Percentiles rank a stretch among this genome's conserved stretches.
Conservation (phyloP, 2,888 invertebrate species). For the Uropetala carovei region DNA sequence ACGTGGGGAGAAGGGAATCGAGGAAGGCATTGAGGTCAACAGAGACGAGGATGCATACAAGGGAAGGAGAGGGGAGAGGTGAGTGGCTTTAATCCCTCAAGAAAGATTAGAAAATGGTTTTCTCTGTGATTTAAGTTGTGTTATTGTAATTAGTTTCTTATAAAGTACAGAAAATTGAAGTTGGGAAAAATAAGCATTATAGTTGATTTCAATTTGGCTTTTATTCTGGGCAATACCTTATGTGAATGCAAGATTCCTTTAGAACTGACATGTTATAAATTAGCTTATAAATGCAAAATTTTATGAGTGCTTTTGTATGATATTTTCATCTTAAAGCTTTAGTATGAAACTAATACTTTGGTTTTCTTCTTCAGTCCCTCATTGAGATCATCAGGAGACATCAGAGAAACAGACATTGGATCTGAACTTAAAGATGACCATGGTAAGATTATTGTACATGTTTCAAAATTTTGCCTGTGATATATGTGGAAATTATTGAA, state of each 20-base stretch:
- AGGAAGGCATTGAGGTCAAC: conserved; percentile 20
- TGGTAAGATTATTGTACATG: conserved; percentile 15
- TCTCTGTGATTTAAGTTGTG: too few relatives aligned
- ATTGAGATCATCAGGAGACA: conserved; percentile 37
- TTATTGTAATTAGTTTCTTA: too few relatives aligned
- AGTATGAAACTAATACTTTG: not conserved
- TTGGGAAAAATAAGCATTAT: too few relatives aligned
- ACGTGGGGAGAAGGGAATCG: conserved; percentile 13
- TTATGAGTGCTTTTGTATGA: too few relatives aligned
- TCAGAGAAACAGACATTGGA: conserved; percentile 11
- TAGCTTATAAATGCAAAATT: too few relatives aligned
- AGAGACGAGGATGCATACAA: conserved; percentile 53
- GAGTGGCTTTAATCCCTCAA: conserved; percentile 72
- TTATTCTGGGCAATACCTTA: too few relatives aligned
- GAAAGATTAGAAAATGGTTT: not conserved
- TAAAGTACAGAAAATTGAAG: too few relatives aligned
- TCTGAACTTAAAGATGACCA: conserved; percentile 51
- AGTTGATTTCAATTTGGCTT: too few relatives aligned
- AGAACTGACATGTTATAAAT: too few relatives aligned
- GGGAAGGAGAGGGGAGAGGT: conserved; percentile 77
- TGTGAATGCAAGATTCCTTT: too few relatives aligned
- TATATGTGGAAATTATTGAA: too few relatives aligned
- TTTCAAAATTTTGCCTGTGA: too few relatives aligned
- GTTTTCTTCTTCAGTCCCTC: conserved; percentile 15
- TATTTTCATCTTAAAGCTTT: not conserved